Percentiles rank a stretch among this genome's conserved stretches.
Conservation (phyloP, 2,888 invertebrate species). For the Coenonympha arcania region DNA sequence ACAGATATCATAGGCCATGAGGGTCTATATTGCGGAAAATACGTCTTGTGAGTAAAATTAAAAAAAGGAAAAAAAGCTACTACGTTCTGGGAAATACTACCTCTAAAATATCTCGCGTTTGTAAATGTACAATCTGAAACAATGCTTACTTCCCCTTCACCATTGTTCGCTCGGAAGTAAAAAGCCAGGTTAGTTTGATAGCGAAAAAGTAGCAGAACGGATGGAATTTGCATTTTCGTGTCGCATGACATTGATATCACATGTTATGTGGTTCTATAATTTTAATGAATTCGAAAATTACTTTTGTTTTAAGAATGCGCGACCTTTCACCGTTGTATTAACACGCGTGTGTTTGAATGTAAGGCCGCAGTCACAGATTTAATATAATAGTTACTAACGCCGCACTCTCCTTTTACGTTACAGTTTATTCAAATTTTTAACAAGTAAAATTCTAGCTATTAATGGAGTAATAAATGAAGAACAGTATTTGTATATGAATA, state of each 20-base stretch:
- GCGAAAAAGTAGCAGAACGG: conserved; percentile 43
- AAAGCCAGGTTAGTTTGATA: conserved; percentile 3
- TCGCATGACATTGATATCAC: conserved; percentile 55
- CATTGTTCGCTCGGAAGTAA: conserved; percentile 4
- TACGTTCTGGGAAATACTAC: no score
- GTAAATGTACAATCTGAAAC: background rate
- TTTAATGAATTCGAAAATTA: conserved; percentile 61
- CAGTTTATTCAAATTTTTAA: no score
- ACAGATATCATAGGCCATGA: no score
- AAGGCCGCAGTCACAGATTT: no score
- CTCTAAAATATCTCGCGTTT: background rate
- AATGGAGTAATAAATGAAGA: no score
- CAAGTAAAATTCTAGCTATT: no score
- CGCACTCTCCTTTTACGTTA: no score
- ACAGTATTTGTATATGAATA: no score
- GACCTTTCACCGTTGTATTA: conserved; percentile 1
- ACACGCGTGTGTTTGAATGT: background rate
- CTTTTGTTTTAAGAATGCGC: conserved; percentile 30
- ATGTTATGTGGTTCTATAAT: conserved; percentile 52
- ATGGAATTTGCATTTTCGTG: conserved; percentile 66
- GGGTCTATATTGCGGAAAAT: no score
- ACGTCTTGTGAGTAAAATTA: no score
- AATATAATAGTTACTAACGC: no score
- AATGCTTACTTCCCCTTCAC: conserved; percentile 6
- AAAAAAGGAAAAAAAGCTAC: no score